Percentiles rank a stretch among this genome's conserved stretches.
phyloP scores from a whole-genome alignment of 1,140 invertebrate species.

The Hetaerina americana region DNA sequence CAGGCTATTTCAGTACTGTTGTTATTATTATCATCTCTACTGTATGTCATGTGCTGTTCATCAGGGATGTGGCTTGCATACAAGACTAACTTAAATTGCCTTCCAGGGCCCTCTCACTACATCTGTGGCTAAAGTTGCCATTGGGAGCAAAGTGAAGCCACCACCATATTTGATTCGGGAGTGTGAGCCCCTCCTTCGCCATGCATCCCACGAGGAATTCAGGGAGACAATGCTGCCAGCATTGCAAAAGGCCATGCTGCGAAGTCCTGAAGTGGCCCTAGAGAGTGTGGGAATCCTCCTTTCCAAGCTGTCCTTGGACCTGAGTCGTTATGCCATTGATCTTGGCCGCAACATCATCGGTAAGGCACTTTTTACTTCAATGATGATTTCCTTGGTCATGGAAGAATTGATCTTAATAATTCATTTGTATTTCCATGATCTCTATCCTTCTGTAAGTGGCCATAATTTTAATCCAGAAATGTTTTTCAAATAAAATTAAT shows the following conservation, averaged over 20 bases:
- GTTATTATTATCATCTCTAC: too few relatives aligned
- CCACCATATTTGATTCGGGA: slow-evolving; percentile 48
- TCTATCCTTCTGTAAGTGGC: too few relatives aligned
- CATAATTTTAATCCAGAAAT: too few relatives aligned
- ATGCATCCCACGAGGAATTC: slow-evolving; percentile 59
- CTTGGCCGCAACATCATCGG: slow-evolving; percentile 69
- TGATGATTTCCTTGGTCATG: too few relatives aligned
- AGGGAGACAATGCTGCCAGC: slow-evolving; percentile 62
- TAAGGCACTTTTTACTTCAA: too few relatives aligned
- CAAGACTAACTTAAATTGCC: too few relatives aligned
- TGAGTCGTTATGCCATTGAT: slow-evolving; percentile 65
- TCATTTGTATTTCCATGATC: too few relatives aligned
- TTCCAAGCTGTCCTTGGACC: slow-evolving; percentile 53
- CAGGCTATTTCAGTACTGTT: too few relatives aligned
- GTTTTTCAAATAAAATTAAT: too few relatives aligned
- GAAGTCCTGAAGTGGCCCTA: slow-evolving; percentile 85
- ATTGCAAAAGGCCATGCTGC: slow-evolving; percentile 81
- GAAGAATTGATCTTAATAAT: too few relatives aligned
- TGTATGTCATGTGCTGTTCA: too few relatives aligned
- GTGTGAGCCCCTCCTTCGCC: slow-evolving; percentile 46
- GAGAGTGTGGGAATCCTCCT: slow-evolving; percentile 64
- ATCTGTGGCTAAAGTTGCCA: slow-evolving; percentile 61
- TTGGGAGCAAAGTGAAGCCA: slow-evolving; percentile 67
- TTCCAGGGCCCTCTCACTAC: slow-evolving; percentile 51
- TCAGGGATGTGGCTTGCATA: too few relatives aligned